A percentile compares a stretch with the other conserved stretches of the same genome.
Evolutionary conservation across 2,888 invertebrate genomes (phyloP).

Genomic region (Eledone cirrhosa): DNA sequence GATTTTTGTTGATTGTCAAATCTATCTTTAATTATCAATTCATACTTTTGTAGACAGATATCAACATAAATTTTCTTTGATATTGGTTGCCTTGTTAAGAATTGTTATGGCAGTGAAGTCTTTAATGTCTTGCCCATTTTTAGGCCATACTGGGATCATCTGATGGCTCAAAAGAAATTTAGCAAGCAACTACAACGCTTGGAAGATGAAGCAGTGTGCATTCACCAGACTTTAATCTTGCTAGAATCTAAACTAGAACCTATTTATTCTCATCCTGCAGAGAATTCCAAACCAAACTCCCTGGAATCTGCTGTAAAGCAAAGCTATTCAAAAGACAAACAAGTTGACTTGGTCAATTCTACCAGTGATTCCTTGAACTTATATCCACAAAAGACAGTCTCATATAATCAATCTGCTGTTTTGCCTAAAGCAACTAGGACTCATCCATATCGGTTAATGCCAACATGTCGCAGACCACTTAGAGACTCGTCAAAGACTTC

Average conservation of each 20-base stretch:
- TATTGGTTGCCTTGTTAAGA: neutral
- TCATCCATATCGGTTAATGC: constrained; percentile 20
- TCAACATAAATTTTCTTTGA: neutral
- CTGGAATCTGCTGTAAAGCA: neutral
- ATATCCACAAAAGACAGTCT: neutral
- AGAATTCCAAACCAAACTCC: neutral
- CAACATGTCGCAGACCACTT: constrained; percentile 18
- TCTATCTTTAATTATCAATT: no score
- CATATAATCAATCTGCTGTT: neutral
- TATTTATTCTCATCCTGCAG: neutral
- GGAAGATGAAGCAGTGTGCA: constrained; percentile 10
- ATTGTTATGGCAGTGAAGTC: neutral
- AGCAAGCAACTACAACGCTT: constrained; percentile 15
- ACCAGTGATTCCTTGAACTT: neutral
- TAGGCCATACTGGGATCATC: constrained; percentile 12
- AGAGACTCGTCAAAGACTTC: neutral
- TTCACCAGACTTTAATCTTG: constrained; percentile 12
- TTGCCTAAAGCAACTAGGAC: neutral
- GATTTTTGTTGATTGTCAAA: no score
- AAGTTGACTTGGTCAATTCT: neutral
- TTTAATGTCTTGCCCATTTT: neutral
- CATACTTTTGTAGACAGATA: no score
- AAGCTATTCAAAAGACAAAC: constrained; percentile 9
- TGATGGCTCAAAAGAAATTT: constrained; percentile 24
- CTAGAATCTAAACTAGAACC: constrained; percentile 23